phyloP scores from a whole-genome alignment of 1,140 invertebrate species.

The Cydia fagiglandana region DNA sequence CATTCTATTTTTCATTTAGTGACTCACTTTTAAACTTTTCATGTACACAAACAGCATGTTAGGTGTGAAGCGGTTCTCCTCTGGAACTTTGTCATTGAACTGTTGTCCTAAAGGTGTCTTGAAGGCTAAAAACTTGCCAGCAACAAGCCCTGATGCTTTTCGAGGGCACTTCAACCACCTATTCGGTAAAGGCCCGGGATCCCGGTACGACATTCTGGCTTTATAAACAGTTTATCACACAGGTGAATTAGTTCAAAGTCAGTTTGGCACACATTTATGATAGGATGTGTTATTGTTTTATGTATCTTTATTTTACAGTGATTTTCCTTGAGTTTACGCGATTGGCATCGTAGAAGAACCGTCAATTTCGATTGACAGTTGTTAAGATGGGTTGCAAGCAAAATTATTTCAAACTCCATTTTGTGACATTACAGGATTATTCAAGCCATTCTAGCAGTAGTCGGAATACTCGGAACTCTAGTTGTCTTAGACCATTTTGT shows the following conservation, averaged over 20 bases:
- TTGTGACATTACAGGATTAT: not conserved
- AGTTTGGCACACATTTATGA: conserved; percentile 24
- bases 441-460: no score
- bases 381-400: not conserved
- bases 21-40: conserved; percentile 84
- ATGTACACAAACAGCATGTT: conserved; percentile 89
- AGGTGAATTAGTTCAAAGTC: not conserved
- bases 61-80: conserved; percentile 89
- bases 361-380: conserved; percentile 17
- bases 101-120: conserved; percentile 92
- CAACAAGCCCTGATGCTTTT: conserved; percentile 87
- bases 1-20: conserved; percentile 29
- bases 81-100: conserved; percentile 90
- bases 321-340: not conserved
- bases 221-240: conserved; percentile 19
- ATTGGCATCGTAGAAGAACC: conserved; percentile 2
- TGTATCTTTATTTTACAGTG: not conserved
- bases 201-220: conserved; percentile 52
- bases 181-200: conserved; percentile 87
- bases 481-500: no score
- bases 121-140: conserved; percentile 92
- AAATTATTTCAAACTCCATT: not conserved
- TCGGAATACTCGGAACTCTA: no score
- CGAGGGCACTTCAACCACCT: conserved; percentile 96
- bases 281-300: conserved; percentile 20